phyloP scores from a whole-genome alignment of 2,113 vertebrate species.

The Cinclus mexicanus region DNA sequence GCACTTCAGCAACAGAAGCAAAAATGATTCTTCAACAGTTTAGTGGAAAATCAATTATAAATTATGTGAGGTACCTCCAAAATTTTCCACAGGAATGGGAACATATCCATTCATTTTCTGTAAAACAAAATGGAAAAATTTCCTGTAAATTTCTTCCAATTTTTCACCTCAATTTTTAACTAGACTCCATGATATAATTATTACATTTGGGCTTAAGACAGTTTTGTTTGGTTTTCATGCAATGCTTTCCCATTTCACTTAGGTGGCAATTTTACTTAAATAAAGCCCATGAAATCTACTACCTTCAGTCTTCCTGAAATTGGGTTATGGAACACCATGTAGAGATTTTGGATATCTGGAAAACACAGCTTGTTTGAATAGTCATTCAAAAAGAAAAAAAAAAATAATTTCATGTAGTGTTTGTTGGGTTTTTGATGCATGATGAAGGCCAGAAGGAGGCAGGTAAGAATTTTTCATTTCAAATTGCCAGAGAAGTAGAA shows the following conservation, averaged over 20 bases:
- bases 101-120: conserved; percentile 47
- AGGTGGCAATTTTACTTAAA: neutral
- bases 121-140: conserved; percentile 56
- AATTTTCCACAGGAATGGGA: conserved; percentile 58
- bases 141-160: conserved; percentile 30
- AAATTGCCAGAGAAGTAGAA: neutral
- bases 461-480: neutral
- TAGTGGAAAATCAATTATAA: conserved; percentile 69
- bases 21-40: conserved; percentile 40
- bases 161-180: conserved; percentile 34
- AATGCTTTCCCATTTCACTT: conserved; percentile 7
- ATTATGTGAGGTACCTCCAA: conserved; percentile 44
- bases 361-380: neutral
- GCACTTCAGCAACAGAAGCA: conserved; percentile 26
- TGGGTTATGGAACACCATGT: neutral
- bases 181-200: conserved; percentile 1
- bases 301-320: neutral
- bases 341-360: neutral
- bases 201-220: neutral
- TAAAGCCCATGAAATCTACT: neutral
- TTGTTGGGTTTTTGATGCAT: neutral
- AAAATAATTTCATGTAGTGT: neutral
- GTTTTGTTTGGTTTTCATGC: neutral
- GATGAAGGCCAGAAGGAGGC: neutral
- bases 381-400: neutral